phyloP scores from a whole-genome alignment of 1,140 invertebrate genomes.

The Theocolax elegans region DNA sequence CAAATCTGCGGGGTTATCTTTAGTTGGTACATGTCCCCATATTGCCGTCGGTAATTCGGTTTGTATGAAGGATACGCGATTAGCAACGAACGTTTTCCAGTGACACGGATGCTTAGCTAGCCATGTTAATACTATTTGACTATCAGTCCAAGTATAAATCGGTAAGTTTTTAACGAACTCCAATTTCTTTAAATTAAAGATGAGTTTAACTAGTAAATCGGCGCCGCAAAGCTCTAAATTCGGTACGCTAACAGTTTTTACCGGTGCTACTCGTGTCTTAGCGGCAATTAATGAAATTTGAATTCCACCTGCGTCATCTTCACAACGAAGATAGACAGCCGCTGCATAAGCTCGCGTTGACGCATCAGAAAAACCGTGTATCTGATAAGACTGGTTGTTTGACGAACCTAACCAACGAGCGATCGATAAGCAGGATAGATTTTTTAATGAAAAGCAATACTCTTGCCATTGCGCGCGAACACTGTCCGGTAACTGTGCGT shows the following conservation, averaged over 20 bases:
- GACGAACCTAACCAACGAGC: slow-evolving; percentile 5
- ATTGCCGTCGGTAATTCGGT: neutral
- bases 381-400: neutral
- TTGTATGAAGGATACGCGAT: neutral
- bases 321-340: slow-evolving; percentile 26
- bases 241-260: slow-evolving; percentile 19
- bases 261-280: slow-evolving; percentile 21
- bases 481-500: neutral
- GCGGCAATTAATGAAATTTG: neutral
- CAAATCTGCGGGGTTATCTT: slow-evolving; percentile 5
- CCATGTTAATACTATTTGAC: neutral
- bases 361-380: slow-evolving; percentile 39
- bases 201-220: neutral
- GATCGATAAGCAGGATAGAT: neutral
- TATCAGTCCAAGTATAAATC: neutral
- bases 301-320: no score
- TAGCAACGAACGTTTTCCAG: slow-evolving; percentile 8
- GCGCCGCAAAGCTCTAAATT: slow-evolving; percentile 21
- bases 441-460: neutral
- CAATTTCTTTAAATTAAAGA: neutral
- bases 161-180: neutral
- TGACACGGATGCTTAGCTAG: neutral
- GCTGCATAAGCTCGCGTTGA: slow-evolving; percentile 28
- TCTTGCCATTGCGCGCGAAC: neutral
- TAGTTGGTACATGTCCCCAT: neutral